Conservation (phyloP, 2,797 vertebrate species). For the Cercopithecus mitis region DNA sequence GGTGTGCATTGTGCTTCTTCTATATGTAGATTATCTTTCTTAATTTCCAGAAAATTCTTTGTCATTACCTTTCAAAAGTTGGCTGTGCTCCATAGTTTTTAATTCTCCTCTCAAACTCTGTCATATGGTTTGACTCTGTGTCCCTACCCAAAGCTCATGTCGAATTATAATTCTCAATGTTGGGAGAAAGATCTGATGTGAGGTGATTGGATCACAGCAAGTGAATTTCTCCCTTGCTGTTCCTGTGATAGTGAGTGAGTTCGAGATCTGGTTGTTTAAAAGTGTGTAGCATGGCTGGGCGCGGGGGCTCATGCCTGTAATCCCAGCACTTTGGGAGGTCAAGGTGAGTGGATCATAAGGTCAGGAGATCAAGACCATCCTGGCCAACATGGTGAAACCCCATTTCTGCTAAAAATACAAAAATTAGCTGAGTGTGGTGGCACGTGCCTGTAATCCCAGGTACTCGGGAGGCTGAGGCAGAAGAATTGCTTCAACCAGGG, state of each 20-base stretch:
- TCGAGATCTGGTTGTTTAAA: not conserved
- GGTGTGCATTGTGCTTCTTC: not conserved
- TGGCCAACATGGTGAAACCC: too few species aligned
- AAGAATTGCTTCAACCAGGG: too few species aligned
- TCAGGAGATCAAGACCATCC: too few species aligned
- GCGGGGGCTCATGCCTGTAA: too few species aligned
- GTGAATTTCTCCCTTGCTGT: not conserved
- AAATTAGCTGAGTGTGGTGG: too few species aligned
- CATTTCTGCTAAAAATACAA: too few species aligned
- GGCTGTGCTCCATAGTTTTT: not conserved
- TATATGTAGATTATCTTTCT: not conserved
- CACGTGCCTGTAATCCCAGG: too few species aligned
- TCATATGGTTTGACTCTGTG: not conserved
- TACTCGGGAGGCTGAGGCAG: too few species aligned
- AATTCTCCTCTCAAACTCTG: not conserved
- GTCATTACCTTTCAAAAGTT: not conserved
- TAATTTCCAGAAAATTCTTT: not conserved
- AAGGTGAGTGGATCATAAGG: too few species aligned
- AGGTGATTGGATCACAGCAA: not conserved
- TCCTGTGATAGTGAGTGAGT: not conserved
- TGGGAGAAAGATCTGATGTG: not conserved
- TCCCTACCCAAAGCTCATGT: not conserved
- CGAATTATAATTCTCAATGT: not conserved
- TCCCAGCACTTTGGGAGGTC: too few species aligned
- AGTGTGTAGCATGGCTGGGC: not conserved